Evolutionary conservation across 1,140 invertebrate species (phyloP), one percentile per base, ranked within the genome.

Genomic region (Drepana arcuata): DNA sequence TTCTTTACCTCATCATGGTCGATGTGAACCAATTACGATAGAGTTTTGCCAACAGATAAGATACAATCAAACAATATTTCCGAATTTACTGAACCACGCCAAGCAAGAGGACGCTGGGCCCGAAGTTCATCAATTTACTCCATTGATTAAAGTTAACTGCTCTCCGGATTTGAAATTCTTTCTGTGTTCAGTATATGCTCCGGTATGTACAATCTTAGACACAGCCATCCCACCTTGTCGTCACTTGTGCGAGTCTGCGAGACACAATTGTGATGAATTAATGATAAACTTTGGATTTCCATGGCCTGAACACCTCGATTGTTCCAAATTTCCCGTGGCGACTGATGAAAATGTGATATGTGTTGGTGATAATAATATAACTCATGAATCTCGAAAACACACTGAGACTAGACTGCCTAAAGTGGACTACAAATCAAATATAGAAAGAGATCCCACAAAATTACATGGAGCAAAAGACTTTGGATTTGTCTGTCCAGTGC

Each of bases 31-130:
- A 1, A 97, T 99, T 42, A 95, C 91, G 2, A 95, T 98, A 40
- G 92, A 92, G 7, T 87, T 98, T 53, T 99, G 97, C 83, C 91
- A 91, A 75, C 92, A 97, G 60, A 93, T 99, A 35, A 89, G 88
- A 16, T 99, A 99, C 78, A 99, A 99, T 75, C 87, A 92, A 78
- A 99, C 97, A 0, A 97, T 98, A 38, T 95, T 98, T 90, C 97
- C 96, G 2, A 99, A 99, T 84, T 65, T 98, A 16, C 83, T 99
- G 46, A 92, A 94, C 34, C 97, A 99, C 60, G 89, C 91, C 33
- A 96, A 92, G 53, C 96, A 99, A 81, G 94, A 98, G 56, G 96
- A 99, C 55, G 98, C 97, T 11, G 96, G 93, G 1, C 82, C 93
- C 32, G 96, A 98, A 57, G 91, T 99, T 0, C 93, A 97, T 69